A percentile compares a stretch with the other conserved stretches of the same genome.
Conservation (phyloP, 1,140 invertebrate genomes). For the Lycorma delicatula region DNA sequence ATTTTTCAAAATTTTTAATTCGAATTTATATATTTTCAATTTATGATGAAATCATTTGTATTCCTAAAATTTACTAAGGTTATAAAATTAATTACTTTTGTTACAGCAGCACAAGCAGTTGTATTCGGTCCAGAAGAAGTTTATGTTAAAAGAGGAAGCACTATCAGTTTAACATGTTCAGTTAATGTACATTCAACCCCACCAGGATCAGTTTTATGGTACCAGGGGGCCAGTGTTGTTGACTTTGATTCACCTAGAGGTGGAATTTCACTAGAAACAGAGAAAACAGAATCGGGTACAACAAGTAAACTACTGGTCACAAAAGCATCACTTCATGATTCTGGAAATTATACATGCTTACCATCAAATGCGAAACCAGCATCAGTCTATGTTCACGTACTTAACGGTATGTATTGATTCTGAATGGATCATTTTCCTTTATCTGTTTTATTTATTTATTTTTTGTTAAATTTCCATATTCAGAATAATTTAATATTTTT, state of each 20-base stretch:
- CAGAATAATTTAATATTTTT: no score
- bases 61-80: no score
- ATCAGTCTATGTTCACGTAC: slow-evolving; percentile 77
- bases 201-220: slow-evolving; percentile 68
- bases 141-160: slow-evolving; percentile 82
- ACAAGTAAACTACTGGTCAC: slow-evolving; percentile 83
- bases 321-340: slow-evolving; percentile 73
- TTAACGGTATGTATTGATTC: slow-evolving; percentile 72
- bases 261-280: slow-evolving; percentile 82
- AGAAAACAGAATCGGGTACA: slow-evolving; percentile 79
- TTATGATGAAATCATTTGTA: no score
- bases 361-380: slow-evolving; percentile 80
- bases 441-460: no score
- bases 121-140: slow-evolving; percentile 79
- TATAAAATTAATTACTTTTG: no score
- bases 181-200: slow-evolving; percentile 80
- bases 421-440: no score
- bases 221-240: slow-evolving; percentile 67
- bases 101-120: slow-evolving; percentile 70
- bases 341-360: slow-evolving; percentile 82
- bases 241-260: slow-evolving; percentile 76
- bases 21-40: no score
- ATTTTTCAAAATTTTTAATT: no score
- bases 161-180: slow-evolving; percentile 78
- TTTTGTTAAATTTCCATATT: no score